phyloP scores from a whole-genome alignment of 2,797 vertebrate genomes.

The Petrocephalus schoutedeni region DNA sequence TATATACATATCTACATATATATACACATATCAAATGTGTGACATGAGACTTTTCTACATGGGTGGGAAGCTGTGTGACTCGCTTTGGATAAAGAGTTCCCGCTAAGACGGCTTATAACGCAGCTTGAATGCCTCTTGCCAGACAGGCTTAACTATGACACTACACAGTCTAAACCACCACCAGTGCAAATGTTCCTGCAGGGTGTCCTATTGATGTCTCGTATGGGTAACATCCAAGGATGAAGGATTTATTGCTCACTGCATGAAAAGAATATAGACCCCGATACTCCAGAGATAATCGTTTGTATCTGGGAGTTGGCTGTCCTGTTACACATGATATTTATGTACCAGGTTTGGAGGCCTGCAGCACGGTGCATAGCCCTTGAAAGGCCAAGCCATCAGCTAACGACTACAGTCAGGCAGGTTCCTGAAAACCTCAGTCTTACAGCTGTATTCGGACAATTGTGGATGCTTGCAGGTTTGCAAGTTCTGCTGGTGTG shows the following conservation, averaged over 20 bases:
- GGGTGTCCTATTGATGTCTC: background rate
- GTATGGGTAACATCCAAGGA: background rate
- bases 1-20: too few relatives aligned
- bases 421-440: background rate
- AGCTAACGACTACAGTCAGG: background rate
- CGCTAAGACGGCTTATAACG: background rate
- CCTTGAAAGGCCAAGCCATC: background rate
- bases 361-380: background rate
- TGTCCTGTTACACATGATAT: background rate
- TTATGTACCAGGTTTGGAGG: background rate
- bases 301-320: background rate
- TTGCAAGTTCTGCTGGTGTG: background rate
- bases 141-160: background rate
- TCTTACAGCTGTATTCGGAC: background rate
- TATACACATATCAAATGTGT: background rate
- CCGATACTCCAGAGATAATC: background rate
- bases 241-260: background rate
- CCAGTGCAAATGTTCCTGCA: background rate
- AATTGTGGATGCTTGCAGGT: background rate
- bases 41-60: background rate
- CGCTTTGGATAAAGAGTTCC: background rate
- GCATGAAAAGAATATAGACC: background rate
- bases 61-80: background rate
- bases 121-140: background rate
- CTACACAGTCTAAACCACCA: background rate